phyloP scores from a whole-genome alignment of 2,113 vertebrate genomes.

The Theristicus caerulescens region DNA sequence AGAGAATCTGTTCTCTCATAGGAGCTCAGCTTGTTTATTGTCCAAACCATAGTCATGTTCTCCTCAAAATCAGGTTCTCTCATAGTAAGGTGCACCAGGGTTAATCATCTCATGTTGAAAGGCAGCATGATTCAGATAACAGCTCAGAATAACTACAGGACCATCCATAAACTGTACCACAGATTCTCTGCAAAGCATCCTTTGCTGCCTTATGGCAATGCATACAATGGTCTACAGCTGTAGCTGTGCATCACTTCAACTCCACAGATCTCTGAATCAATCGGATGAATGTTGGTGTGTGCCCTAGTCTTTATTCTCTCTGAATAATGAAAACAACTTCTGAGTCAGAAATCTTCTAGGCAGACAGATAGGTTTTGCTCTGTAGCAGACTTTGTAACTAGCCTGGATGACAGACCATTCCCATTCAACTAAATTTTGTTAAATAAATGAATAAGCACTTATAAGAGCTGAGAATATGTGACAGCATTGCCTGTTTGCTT shows the following conservation, averaged over 20 bases:
- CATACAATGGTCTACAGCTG: neutral
- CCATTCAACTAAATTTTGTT: neutral
- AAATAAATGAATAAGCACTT: neutral
- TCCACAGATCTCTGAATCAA: neutral
- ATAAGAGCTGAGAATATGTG: neutral
- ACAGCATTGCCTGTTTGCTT: neutral
- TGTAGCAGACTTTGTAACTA: neutral
- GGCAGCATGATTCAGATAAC: neutral
- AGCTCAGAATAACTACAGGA: neutral
- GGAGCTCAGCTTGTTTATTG: neutral
- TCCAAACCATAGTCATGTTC: neutral
- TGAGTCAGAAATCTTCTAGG: neutral
- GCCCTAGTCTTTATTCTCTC: neutral
- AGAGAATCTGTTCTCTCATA: neutral
- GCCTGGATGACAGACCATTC: neutral
- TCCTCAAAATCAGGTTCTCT: neutral
- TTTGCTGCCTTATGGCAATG: neutral
- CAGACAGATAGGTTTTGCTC: neutral
- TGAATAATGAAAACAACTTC: neutral
- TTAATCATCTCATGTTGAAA: neutral
- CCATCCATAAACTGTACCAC: neutral
- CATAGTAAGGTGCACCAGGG: neutral
- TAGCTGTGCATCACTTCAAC: neutral
- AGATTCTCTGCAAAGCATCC: neutral
- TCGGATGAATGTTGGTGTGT: fast-evolving